A percentile compares a stretch with the other conserved stretches of the same genome.
Evolutionary conservation across 92 coral and sea anemone species (phyloP).

Genomic region (Phenganax subtilis): DNA sequence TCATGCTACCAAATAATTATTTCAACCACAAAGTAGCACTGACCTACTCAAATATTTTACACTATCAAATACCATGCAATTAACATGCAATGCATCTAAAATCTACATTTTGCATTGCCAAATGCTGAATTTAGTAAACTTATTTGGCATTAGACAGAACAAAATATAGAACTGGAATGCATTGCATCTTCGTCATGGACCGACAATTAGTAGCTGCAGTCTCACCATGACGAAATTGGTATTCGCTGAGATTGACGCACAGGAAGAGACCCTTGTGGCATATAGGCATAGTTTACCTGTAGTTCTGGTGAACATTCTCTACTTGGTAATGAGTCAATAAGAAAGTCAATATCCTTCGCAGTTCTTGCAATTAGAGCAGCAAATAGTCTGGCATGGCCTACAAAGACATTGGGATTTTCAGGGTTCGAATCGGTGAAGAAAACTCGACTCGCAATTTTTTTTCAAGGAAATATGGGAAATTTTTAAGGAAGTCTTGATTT

Average conservation of each 20-base stretch:
- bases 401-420: neutral
- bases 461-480: too few relatives aligned
- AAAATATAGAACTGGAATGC: neutral
- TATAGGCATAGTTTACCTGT: slow-evolving; percentile 53
- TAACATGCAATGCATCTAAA: too few relatives aligned
- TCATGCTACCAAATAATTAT: too few relatives aligned
- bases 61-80: too few relatives aligned
- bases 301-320: slow-evolving; percentile 88
- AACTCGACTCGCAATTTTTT: too few relatives aligned
- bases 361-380: slow-evolving; percentile 90
- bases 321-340: slow-evolving; percentile 88
- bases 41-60: too few relatives aligned
- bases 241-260: neutral
- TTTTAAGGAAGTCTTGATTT: too few relatives aligned
- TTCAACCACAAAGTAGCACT: too few relatives aligned
- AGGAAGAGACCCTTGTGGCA: neutral
- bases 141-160: too few relatives aligned
- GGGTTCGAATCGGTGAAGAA: too few relatives aligned
- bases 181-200: too few relatives aligned
- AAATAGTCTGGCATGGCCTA: slow-evolving; percentile 91
- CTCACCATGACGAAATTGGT: neutral
- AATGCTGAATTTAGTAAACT: neutral
- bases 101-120: neutral
- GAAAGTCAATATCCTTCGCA: slow-evolving; percentile 84
- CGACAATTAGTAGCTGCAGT: neutral